phyloP scores from a whole-genome alignment of 2,113 vertebrate genomes.

The Python bivittatus region DNA sequence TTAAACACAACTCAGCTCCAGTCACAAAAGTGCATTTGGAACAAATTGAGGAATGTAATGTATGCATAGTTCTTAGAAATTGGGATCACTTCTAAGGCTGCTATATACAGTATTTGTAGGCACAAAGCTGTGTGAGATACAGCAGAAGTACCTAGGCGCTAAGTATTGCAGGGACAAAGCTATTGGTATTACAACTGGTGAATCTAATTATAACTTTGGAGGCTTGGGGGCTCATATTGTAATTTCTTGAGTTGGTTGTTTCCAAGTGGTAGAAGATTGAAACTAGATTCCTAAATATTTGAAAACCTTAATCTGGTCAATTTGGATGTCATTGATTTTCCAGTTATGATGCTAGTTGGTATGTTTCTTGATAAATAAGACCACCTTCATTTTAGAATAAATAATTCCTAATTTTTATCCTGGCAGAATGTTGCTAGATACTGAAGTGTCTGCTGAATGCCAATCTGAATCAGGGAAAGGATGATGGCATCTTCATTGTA shows the following conservation, averaged over 20 bases:
- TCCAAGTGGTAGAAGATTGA: neutral
- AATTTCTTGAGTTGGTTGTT: neutral
- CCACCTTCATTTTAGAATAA: neutral
- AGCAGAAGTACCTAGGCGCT: neutral
- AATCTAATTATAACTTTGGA: neutral
- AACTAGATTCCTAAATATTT: neutral
- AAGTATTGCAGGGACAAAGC: neutral
- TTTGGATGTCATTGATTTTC: neutral
- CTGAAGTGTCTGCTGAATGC: neutral
- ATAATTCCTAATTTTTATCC: neutral
- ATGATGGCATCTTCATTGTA: neutral
- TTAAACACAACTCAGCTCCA: neutral
- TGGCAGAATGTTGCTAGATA: neutral
- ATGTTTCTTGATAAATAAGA: neutral
- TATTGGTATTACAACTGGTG: neutral
- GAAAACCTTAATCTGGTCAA: neutral
- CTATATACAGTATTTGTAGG: neutral
- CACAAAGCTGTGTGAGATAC: neutral
- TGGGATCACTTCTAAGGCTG: neutral
- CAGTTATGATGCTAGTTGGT: neutral
- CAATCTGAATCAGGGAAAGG: neutral
- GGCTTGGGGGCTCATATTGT: neutral
- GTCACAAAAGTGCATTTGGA: neutral
- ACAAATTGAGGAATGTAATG: neutral
- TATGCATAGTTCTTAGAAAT: neutral